Conservation (phyloP, 1,140 invertebrate genomes). For the Drosophila pruinosa region DNA sequence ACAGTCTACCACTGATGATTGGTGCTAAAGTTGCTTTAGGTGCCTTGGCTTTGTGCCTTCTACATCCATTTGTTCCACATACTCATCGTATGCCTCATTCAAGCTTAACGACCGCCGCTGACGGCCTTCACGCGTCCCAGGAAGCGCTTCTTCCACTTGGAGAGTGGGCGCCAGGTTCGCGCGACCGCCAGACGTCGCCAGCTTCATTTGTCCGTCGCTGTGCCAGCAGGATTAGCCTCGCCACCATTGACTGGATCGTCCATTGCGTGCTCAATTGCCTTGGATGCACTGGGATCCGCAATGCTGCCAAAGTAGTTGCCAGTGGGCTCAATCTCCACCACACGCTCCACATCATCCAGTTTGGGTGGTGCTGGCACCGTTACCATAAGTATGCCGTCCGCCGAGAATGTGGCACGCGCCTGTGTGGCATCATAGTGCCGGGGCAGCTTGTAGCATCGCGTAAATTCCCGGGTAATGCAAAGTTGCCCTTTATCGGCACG, state of each 20-base stretch:
- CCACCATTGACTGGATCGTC: conserved; percentile 42
- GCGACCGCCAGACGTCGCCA: conserved; percentile 74
- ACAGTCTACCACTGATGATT: conserved; percentile 7
- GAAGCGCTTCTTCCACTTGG: conserved; percentile 35
- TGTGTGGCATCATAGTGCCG: conserved; percentile 76
- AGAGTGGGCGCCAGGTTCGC: conserved; percentile 29
- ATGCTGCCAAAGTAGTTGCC: conserved; percentile 77
- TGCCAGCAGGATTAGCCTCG: conserved; percentile 57
- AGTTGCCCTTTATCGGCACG: conserved; percentile 63
- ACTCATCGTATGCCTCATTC: conserved; percentile 23
- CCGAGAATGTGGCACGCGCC: conserved; percentile 73
- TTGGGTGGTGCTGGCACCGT: conserved; percentile 77
- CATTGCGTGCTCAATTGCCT: conserved; percentile 62
- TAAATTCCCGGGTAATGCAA: conserved; percentile 73
- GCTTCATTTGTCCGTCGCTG: conserved; percentile 68
- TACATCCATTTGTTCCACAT: not conserved
- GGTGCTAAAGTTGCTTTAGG: not conserved
- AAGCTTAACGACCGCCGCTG: conserved; percentile 61
- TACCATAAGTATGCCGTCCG: conserved; percentile 76
- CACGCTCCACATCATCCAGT: conserved; percentile 76
- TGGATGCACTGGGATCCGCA: conserved; percentile 59
- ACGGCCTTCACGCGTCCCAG: conserved; percentile 55
- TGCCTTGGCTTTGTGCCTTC: not conserved
- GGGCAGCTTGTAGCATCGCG: conserved; percentile 73
- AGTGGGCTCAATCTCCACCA: conserved; percentile 72